Conservation (phyloP, 53 echinoderm and acorn worm genomes). For the Zoroaster sp. region DNA sequence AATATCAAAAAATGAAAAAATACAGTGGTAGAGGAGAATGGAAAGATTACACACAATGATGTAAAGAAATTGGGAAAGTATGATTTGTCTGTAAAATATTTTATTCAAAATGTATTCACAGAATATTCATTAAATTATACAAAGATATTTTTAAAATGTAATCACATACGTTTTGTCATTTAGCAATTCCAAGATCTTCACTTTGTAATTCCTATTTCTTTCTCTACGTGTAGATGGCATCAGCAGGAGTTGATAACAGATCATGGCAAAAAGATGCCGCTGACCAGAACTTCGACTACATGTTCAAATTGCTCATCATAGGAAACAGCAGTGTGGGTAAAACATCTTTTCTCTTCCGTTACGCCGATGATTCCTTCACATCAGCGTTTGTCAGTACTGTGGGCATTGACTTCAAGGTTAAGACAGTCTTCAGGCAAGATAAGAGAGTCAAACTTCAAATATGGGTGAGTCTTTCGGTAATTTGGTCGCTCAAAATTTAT, state of each 20-base stretch:
- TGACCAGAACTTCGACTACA: constrained; percentile 99
- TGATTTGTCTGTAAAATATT: too few species aligned
- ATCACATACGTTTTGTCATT: not conserved
- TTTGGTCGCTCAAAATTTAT: not conserved
- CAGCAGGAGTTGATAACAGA: constrained; percentile 99
- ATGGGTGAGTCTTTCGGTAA: constrained; percentile 76
- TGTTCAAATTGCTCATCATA: constrained; percentile 99
- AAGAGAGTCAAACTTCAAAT: constrained; percentile 99
- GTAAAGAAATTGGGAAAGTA: too few species aligned
- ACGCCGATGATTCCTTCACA: constrained; percentile 98
- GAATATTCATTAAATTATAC: too few species aligned
- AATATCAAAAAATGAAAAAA: too few species aligned
- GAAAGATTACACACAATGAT: too few species aligned
- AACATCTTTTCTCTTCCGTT: constrained; percentile 99
- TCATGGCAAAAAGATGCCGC: constrained; percentile 99
- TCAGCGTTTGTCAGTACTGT: constrained; percentile 99
- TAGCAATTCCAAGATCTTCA: not conserved
- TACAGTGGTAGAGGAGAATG: too few species aligned
- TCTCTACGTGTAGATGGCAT: constrained; percentile 83
- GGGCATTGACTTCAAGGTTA: constrained; percentile 99
- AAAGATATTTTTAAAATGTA: too few species aligned
- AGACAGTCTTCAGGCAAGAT: constrained; percentile 99
- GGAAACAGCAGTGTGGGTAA: constrained; percentile 99
- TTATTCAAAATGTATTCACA: too few species aligned
- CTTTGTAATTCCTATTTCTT: not conserved